Evolutionary conservation across 2,113 vertebrate genomes (phyloP).

Genomic region (Propithecus coquereli): DNA sequence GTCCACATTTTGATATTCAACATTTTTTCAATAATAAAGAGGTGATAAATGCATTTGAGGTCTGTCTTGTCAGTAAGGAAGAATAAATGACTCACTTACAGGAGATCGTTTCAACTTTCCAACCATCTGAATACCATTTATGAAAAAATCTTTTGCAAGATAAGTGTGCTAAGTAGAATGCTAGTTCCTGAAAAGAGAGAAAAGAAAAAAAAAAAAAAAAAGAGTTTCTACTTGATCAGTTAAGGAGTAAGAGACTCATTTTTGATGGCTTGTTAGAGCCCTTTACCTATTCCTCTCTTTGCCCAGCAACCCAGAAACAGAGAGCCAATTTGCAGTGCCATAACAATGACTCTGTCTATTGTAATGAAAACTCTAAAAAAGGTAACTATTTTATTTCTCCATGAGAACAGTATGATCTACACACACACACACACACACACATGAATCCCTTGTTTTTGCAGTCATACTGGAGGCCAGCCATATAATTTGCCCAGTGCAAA

Average conservation of each 20-base stretch:
- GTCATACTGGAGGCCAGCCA: neutral
- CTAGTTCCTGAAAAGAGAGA: neutral
- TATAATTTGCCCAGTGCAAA: neutral
- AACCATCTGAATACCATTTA: constrained; percentile 1
- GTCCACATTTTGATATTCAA: neutral
- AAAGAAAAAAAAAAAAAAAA: neutral
- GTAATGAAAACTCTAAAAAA: neutral
- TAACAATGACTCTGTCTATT: neutral
- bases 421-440: neutral
- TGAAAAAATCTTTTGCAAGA: constrained; percentile 28
- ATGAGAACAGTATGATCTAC: neutral
- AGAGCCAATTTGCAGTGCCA: neutral
- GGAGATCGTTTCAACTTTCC: constrained; percentile 10
- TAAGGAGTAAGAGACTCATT: neutral
- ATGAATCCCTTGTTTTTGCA: neutral
- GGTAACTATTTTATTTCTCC: neutral
- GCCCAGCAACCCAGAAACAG: neutral
- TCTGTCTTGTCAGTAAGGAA: constrained; percentile 9
- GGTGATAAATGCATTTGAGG: neutral
- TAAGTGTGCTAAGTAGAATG: neutral
- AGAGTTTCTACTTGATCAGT: neutral
- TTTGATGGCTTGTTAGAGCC: neutral
- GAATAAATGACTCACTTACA: neutral
- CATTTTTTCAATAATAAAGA: constrained; percentile 8
- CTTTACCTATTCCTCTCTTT: neutral